Conservation (phyloP, 2,113 vertebrate species). For the Struthidea cinerea region DNA sequence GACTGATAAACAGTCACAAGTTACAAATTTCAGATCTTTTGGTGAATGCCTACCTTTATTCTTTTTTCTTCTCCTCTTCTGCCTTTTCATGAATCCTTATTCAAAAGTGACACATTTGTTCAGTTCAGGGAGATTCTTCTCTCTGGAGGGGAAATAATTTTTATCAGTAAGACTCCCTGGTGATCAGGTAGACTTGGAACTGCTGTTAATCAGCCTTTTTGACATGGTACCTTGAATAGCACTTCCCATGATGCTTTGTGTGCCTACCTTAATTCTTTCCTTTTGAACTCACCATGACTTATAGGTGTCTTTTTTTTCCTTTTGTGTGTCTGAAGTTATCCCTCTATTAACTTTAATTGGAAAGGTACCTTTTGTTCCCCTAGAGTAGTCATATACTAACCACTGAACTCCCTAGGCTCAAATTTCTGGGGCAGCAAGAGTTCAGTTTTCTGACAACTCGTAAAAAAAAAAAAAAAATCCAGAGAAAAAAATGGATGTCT, state of each 20-base stretch:
- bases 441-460: constrained; percentile 61
- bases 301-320: constrained; percentile 75
- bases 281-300: constrained; percentile 82
- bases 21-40: constrained; percentile 62
- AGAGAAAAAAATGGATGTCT: not conserved
- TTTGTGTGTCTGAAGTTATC: constrained; percentile 81
- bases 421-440: constrained; percentile 74
- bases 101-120: constrained; percentile 80
- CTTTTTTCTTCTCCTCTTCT: constrained; percentile 54
- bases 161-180: constrained; percentile 82
- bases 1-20: constrained; percentile 62
- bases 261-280: constrained; percentile 76
- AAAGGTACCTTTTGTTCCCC: constrained; percentile 79
- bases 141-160: constrained; percentile 78
- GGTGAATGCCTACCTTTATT: constrained; percentile 67
- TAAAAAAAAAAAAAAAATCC: constrained; percentile 18
- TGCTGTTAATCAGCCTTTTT: constrained; percentile 80
- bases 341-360: constrained; percentile 82
- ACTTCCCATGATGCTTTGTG: constrained; percentile 80
- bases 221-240: constrained; percentile 80
- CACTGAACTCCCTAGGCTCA: constrained; percentile 73
- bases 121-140: constrained; percentile 75
- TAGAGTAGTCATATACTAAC: constrained; percentile 70
- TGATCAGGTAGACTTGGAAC: constrained; percentile 79
- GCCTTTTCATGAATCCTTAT: constrained; percentile 74